Evolutionary conservation across 2,113 vertebrate species (phyloP), one percentile per base, ranked within the genome.

Genomic region (Tauraco erythrolophus): DNA sequence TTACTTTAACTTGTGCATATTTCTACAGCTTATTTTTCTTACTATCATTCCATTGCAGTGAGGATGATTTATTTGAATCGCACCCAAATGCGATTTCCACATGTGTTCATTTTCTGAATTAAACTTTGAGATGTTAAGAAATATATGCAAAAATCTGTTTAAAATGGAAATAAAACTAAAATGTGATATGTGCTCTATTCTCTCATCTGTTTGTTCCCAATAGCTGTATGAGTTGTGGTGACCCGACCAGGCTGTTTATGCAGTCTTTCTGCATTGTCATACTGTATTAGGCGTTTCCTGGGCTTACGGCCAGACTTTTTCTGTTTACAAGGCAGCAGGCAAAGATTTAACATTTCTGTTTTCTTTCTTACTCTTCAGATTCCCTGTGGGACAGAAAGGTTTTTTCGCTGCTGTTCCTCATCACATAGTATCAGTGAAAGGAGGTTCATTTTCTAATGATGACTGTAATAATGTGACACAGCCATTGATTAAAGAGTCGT

Each of bases 321-420:
- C 94, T 96, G 89, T 95, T 97, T 84, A 95, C 86, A 72, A 95
- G 94, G 96, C 88, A 97, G 83, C 72, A 97, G 53, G 86, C 81
- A 78, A 93, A 96, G 89, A 96, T 92, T 81, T 84, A 72, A 84
- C 28, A 37, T 95, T 97, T 93, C 50, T 97, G 50, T 80, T 90
- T 84, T 53, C 54, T 88, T 96, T 82, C 88, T 58, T 58, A 74
- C 69, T 92, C 93, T 92, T 84, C 62, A 84, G 60, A 88, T 84
- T 90, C 80, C 46, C 43, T 76, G 30, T 75, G 74, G 71, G 92
- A 84, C 81, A 94, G 58, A 84, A 88, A 45, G 30, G 16, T 91
- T 33, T 97, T 96, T 97, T 84, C 80, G 61, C 58, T 92, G 57
- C 77, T 95, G 33, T 85, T 81, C 51, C 76, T 93, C 80, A 58